Evolutionary conservation across 2,888 invertebrate species (phyloP), one percentile per base, ranked within the genome.

Genomic region (Eupelmus urozonus): DNA sequence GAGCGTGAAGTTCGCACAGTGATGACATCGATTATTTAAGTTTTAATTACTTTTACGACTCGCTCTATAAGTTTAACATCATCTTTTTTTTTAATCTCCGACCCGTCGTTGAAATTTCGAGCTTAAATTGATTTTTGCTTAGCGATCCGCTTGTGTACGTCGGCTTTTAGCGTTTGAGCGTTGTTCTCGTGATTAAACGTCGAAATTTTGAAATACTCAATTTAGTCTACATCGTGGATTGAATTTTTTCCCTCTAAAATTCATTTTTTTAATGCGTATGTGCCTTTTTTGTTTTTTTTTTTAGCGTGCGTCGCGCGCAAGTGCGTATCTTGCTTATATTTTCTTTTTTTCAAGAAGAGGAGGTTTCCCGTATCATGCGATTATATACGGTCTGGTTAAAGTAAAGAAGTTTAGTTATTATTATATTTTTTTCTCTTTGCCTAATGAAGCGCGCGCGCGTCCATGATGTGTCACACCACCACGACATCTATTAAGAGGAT

Each of bases 401-500:
- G 63, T 70, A 70, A 71, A 67, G 67, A 76, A 67, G 27, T 70
- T 7, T 49, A 49, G 25, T 49, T 71, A 13, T n/a, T 11, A 13
- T 16, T 49, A 49, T 49, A 20, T 53, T 57, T 40, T 45, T 76
- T 80, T 67, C 51, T 57, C 76, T 76, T 80, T 78, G 75, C 75
- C 80, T 77, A 81, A 79, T 75, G 79, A 83, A 81, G 72, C 78
- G 76, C 77, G 74, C 79, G 80, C 80, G 81, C 81, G 79, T 82
- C 83, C 82, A 85, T 83, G 83, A 82, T 83, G 85, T 85, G 84
- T 87, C 86, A 86, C 85, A 86, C 85, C 74, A 76, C 75, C 80
- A 88, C 85, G 87, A 88, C 87, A 87, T 87, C 84, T 83, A 88
- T 86, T 72, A 63, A 72, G 62, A 86, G 88, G 88, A 87, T 88